Evolutionary conservation across 37 sponge, comb jelly and placozoan genomes (phyloP), one percentile per base, ranked within the genome.

Genomic region (Hormiphora californensis): DNA sequence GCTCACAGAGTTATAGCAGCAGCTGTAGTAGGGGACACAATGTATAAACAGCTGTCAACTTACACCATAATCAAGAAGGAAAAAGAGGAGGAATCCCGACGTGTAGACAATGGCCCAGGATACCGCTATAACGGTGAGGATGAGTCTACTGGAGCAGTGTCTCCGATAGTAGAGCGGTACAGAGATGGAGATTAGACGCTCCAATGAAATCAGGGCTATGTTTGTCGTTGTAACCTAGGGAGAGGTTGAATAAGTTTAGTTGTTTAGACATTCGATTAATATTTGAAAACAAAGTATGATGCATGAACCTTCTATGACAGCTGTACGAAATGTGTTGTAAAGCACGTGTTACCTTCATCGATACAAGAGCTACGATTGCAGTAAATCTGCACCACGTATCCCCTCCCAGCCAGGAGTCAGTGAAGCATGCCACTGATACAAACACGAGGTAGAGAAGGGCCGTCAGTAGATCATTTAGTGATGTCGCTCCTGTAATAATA

Each of bases 391-490:
- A 73, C 81, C 81, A 73, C 1, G 40, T 46, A 3, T 46, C 81
- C 25, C 59, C 59, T 7, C 46, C 81, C 3, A 73, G 5, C 81
- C 81, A 73, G 43, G 81, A 43, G 44, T 73, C 25, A 41, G 81
- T 73, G 44, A 73, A 73, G 46, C 81, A 73, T 22, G 81, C 40
- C 7, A 73, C 46, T 36, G 39, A 32, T 3, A 73, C 81, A 33
- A 73, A 73, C 44, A 73, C 44, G 0, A 73, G 38, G 81, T 73
- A 73, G 39, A 73, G 81, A 1, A 73, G 28, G 44, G 81, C 81
- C n/a, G 81, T 73, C 9, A 73, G 81, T 27, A 73, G 81, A 46
- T 73, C 81, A 30, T 73, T 73, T 28, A 73, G 81, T 5, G 81
- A 73, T 1, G 81, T 73, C 27, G 81, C 81, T 32, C 81, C 81